Percentiles rank a stretch among this genome's conserved stretches.
Evolutionary conservation across 2,888 invertebrate genomes (phyloP).

Genomic region (Panorpa germanica): DNA sequence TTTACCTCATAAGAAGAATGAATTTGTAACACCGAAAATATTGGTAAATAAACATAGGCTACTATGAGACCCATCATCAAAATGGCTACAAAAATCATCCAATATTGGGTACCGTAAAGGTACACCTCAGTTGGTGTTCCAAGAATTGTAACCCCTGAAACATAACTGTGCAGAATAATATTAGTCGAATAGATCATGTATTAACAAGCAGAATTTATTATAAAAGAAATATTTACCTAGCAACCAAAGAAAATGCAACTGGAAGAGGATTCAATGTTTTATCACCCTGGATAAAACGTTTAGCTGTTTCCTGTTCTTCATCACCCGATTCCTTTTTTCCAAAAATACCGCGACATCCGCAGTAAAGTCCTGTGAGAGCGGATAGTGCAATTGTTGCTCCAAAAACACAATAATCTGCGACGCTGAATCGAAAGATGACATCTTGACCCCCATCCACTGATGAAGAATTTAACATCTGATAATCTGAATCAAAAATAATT

Average conservation of each 20-base stretch:
- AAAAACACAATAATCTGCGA: constrained; percentile 51
- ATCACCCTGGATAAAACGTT: not conserved
- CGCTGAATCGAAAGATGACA: too few species aligned
- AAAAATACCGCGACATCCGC: constrained; percentile 19
- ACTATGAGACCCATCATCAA: constrained; percentile 45
- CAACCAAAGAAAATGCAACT: constrained; percentile 70
- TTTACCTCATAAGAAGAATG: constrained; percentile 68
- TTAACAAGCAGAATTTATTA: constrained; percentile 5
- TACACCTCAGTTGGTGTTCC: constrained; percentile 79
- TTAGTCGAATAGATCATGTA: constrained; percentile 2
- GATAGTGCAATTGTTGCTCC: constrained; percentile 47
- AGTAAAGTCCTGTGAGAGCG: constrained; percentile 58
- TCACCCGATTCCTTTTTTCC: constrained; percentile 4
- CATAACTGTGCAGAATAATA: constrained; percentile 36
- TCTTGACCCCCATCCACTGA: too few species aligned
- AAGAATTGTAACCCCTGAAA: constrained; percentile 73
- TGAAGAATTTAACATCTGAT: too few species aligned
- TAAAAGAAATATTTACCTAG: constrained; percentile 34
- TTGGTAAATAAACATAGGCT: constrained; percentile 54
- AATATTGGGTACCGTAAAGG: constrained; percentile 69
- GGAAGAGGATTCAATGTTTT: constrained; percentile 49
- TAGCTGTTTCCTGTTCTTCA: not conserved
- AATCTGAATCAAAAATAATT: too few species aligned
- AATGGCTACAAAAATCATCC: constrained; percentile 53
- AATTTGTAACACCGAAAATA: constrained; percentile 57